Conservation (phyloP, 1,140 invertebrate genomes). For the Aleiodes sp. region DNA sequence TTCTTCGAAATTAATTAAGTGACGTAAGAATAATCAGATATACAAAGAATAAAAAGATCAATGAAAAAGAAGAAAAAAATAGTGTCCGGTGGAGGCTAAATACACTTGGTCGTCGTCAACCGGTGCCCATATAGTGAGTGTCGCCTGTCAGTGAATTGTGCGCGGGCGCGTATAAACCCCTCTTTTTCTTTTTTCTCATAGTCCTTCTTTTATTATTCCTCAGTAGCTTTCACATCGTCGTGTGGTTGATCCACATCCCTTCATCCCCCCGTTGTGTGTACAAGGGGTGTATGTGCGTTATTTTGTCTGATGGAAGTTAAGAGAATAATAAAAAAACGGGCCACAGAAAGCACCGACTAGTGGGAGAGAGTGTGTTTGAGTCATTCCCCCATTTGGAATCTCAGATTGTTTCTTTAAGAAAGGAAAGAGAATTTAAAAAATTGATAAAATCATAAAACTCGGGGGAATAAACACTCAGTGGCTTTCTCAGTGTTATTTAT, state of each 20-base stretch:
- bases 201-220: not conserved
- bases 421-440: too few relatives aligned
- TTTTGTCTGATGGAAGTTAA: not conserved
- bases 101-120: slow-evolving; percentile 14
- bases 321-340: not conserved
- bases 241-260: slow-evolving; percentile 16
- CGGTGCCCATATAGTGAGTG: slow-evolving; percentile 14
- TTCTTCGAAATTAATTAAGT: not conserved
- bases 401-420: not conserved
- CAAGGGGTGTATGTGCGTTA: not conserved
- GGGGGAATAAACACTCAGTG: too few relatives aligned
- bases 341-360: not conserved
- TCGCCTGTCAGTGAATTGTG: slow-evolving; percentile 18
- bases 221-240: slow-evolving; percentile 15
- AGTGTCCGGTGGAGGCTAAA: slow-evolving; percentile 9
- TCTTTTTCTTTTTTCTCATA: not conserved
- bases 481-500: too few relatives aligned
- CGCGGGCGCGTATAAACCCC: not conserved
- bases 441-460: too few relatives aligned
- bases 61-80: slow-evolving; percentile 17
- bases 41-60: not conserved
- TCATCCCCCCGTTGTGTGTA: not conserved
- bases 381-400: too few relatives aligned
- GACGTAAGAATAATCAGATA: not conserved
- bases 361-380: too few relatives aligned